Conservation (phyloP, 92 coral and sea anemone species). For the Zoanthus sociatus region DNA sequence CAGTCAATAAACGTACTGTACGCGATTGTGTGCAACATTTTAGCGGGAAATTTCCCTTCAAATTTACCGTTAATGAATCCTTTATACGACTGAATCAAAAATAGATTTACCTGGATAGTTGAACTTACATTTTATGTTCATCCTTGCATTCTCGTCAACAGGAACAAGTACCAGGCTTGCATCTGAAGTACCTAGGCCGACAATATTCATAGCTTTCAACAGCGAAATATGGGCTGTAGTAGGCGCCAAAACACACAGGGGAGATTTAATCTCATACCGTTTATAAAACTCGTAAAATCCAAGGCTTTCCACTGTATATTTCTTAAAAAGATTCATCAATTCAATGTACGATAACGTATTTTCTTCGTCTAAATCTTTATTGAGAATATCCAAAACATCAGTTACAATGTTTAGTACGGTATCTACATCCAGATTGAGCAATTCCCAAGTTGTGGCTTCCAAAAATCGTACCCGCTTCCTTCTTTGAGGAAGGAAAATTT, state of each 20-base stretch:
- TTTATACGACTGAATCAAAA: not conserved
- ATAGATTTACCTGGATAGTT: not conserved
- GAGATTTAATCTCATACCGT: constrained; percentile 65
- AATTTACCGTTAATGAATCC: too few relatives aligned
- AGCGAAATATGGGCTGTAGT: constrained; percentile 85
- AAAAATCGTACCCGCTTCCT: constrained; percentile 44
- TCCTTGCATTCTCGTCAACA: constrained; percentile 1
- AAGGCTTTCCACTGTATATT: constrained; percentile 66
- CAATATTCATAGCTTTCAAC: constrained; percentile 79
- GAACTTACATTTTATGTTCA: constrained; percentile 4
- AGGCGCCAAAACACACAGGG: constrained; percentile 75
- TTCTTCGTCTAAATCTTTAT: not conserved
- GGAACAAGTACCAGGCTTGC: not conserved
- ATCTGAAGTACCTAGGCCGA: constrained; percentile 77
- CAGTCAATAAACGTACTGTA: too few relatives aligned
- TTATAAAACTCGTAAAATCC: constrained; percentile 74
- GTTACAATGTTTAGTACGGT: constrained; percentile 68
- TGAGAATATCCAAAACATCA: constrained; percentile 29
- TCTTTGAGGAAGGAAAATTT: constrained; percentile 68
- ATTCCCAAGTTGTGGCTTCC: constrained; percentile 81
- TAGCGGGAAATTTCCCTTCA: too few relatives aligned
- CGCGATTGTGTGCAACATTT: too few relatives aligned
- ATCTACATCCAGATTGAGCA: constrained; percentile 85
- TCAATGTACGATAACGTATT: not conserved
- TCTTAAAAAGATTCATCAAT: constrained; percentile 46